Evolutionary conservation across 2,888 invertebrate genomes (phyloP).

Genomic region (Lasioglossum vierecki): DNA sequence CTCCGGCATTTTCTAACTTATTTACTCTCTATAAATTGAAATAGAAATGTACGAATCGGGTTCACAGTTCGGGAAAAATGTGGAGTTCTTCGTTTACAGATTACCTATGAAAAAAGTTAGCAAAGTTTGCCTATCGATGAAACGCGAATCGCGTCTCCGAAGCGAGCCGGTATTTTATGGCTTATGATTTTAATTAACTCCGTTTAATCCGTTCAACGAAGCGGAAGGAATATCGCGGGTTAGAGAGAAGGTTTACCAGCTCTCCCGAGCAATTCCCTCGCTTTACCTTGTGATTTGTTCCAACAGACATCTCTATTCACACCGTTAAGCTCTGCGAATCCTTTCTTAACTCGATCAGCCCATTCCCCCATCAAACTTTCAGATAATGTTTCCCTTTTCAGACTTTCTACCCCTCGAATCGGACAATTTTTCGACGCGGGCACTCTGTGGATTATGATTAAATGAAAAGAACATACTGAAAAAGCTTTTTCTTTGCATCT

Average conservation of each 20-base stretch:
- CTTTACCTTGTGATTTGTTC: slow-evolving; percentile 22
- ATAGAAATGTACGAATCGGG: not conserved
- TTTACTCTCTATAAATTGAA: not conserved
- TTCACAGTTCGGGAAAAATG: not conserved
- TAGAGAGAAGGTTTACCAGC: slow-evolving; percentile 14
- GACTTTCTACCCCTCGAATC: not conserved
- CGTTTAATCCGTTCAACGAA: slow-evolving; percentile 40
- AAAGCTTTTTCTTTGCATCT: not conserved
- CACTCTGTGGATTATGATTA: not conserved
- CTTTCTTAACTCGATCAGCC: slow-evolving; percentile 29
- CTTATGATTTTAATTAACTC: slow-evolving; percentile 53
- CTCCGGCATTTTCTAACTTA: too few relatives aligned
- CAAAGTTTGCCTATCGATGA: slow-evolving; percentile 14
- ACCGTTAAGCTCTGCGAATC: slow-evolving; percentile 37
- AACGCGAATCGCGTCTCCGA: slow-evolving; percentile 13
- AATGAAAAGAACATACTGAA: not conserved
- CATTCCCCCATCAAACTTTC: slow-evolving; percentile 24
- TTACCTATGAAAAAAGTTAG: not conserved
- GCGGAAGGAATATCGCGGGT: slow-evolving; percentile 38
- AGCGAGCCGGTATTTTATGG: slow-evolving; percentile 36
- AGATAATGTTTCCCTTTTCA: slow-evolving; percentile 21
- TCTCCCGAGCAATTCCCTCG: slow-evolving; percentile 11
- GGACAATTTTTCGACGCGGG: not conserved
- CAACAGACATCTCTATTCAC: slow-evolving; percentile 38
- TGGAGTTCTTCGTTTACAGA: not conserved